Percentiles rank a stretch among this genome's conserved stretches.
Conservation (phyloP, 2,888 invertebrate genomes). For the Itoplectis maculator region DNA sequence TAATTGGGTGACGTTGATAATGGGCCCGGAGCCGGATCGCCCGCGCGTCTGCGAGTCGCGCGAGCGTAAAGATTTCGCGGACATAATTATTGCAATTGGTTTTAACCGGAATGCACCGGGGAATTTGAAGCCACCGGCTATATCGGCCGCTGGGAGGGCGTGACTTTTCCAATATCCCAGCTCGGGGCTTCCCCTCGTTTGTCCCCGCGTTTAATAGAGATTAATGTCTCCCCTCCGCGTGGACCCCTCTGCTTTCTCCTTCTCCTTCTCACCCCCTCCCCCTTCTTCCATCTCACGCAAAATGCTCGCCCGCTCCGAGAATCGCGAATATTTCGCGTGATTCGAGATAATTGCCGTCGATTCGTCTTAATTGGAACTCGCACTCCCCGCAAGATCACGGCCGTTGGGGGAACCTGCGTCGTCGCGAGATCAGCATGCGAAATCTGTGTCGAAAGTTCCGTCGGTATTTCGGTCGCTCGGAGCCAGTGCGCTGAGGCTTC, state of each 20-base stretch:
- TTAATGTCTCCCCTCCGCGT: conserved; percentile 73
- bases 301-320: conserved; percentile 47
- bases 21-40: conserved; percentile 45
- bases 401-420: conserved; percentile 41
- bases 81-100: conserved; percentile 66
- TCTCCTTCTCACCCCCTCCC: too few relatives aligned
- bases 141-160: conserved; percentile 63
- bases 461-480: conserved; percentile 50
- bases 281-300: too few relatives aligned
- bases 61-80: conserved; percentile 34
- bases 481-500: not conserved
- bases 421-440: conserved; percentile 68
- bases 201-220: conserved; percentile 74
- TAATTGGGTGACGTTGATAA: conserved; percentile 66
- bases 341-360: conserved; percentile 75
- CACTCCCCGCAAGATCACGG: not conserved
- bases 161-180: conserved; percentile 63
- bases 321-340: conserved; percentile 73
- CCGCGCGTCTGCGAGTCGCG: conserved; percentile 25
- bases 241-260: conserved; percentile 36
- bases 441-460: conserved; percentile 62
- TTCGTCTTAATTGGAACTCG: conserved; percentile 77
- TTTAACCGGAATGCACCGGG: conserved; percentile 49
- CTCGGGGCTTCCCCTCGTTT: conserved; percentile 41
- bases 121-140: conserved; percentile 54